Percentiles rank a stretch among this genome's conserved stretches.
phyloP scores from a whole-genome alignment of 2,113 vertebrate genomes.

The Alligator mississippiensis region DNA sequence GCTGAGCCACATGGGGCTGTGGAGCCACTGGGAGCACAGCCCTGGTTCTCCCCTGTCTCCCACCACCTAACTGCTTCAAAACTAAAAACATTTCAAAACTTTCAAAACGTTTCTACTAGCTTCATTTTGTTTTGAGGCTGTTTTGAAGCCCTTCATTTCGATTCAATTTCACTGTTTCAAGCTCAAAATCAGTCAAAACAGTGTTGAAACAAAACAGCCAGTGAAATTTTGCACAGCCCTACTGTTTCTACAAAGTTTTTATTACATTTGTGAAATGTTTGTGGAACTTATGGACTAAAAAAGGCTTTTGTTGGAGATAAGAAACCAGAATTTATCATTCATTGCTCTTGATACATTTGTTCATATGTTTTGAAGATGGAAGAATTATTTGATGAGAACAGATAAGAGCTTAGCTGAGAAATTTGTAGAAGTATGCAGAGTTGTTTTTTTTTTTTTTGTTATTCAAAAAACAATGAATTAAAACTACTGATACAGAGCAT shows the following conservation, averaged over 20 bases:
- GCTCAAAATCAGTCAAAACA: too few species aligned
- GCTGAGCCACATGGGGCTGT: too few species aligned
- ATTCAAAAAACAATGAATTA: neutral
- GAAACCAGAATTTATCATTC: slow-evolving; percentile 58
- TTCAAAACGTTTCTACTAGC: too few species aligned
- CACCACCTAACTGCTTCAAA: too few species aligned
- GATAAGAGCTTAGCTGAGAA: slow-evolving; percentile 32
- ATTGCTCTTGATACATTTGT: slow-evolving; percentile 59
- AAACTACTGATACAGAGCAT: neutral
- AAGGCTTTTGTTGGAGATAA: slow-evolving; percentile 20
- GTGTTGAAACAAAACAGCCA: too few species aligned
- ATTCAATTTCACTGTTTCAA: too few species aligned
- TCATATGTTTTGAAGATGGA: slow-evolving; percentile 49
- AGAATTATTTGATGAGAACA: slow-evolving; percentile 52
- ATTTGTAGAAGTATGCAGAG: slow-evolving; percentile 44
- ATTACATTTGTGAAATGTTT: slow-evolving; percentile 43
- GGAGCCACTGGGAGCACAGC: too few species aligned
- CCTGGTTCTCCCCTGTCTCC: too few species aligned
- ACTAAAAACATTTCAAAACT: too few species aligned
- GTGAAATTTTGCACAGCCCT: too few species aligned
- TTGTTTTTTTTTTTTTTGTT: neutral
- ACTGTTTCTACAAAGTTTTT: slow-evolving; percentile 9
- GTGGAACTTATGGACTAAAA: slow-evolving; percentile 7
- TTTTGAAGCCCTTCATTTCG: too few species aligned
- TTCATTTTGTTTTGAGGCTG: too few species aligned